Evolutionary conservation across 1,140 invertebrate genomes (phyloP), one percentile per base, ranked within the genome.

Genomic region (Bombus haemorrhoidalis): DNA sequence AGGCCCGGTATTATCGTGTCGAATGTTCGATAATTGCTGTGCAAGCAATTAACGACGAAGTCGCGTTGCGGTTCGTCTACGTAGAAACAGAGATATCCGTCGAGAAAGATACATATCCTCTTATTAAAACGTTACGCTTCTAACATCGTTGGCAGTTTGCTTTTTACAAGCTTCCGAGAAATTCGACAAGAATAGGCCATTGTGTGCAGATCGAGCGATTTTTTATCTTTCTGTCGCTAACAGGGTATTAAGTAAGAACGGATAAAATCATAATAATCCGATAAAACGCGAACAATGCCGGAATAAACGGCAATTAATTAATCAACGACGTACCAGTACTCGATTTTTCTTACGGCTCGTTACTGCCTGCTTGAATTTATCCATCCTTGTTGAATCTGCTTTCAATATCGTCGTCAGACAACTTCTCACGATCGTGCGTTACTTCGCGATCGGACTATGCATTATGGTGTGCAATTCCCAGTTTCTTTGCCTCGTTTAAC

Each of bases 21-120:
- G 79, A 37, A 71, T 86, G 41, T 66, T 82, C 86, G 88, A 88
- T 89, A 88, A 89, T 89, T 88, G 78, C 71, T 8, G 43, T 12
- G 62, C 57, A n/a, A 62, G 81, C 78, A 78, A 86, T 89, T 83
- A 89, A 74, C 72, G 57, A n/a, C 12, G 5, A n/a, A 72, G 37
- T 72, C 47, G 39, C 43, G 22, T 25, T 22, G 22, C 22, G 47
- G 34, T 47, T 47, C 34, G 9, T 69, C 47, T 43, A 3, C 32
- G 34, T 10, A 15, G 39, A 12, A 37, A 43, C 64, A 79, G 47
- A 71, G 73, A 77, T 28, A 53, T 12, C 69, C 12, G 9, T 4
- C 13, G 10, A 6, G 10, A 6, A 9, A 1, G n/a, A 66, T 62
- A 34, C 15, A 9, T 72, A 9, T 25, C 8, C 43, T 53, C n/a